Evolutionary conservation across 2,797 vertebrate genomes (phyloP), one percentile per base, ranked within the genome.

Genomic region (Enteromius mattozi): DNA sequence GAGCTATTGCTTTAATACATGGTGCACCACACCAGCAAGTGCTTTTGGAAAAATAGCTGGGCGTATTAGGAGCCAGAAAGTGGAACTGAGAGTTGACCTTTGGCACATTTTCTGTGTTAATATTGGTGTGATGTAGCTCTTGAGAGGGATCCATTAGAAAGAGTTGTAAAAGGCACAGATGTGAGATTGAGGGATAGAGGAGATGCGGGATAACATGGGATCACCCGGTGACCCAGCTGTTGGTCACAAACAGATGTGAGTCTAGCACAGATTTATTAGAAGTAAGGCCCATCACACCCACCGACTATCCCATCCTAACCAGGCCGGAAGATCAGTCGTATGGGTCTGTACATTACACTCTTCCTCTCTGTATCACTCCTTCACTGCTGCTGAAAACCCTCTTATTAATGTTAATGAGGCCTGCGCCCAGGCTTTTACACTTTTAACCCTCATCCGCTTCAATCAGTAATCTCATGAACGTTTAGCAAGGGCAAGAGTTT

Each of bases 391-490:
- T 70, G 78, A 82, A 74, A 82, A 75, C 70, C 33, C 24, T 76
- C 81, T 69, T 69, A 83, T 77, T 45, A 78, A 83, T 77, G 74
- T 83, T 78, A 83, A 78, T 83, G 74, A 83, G 63, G 74, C 16
- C 63, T 77, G 45, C 49, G 35, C 63, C 61, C 35, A 78, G 33
- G 72, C 82, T 78, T 47, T 83, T 77, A 77, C 45, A 77, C 61
- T 77, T 76, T 56, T 76, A 83, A 42, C 61, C 72, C 72, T 83
- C 59, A 56, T 56, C 72, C 61, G 33, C 61, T 66, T 49, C 24
- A 65, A 51, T 82, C 81, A 35, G 71, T 66, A 83, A 66, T 83
- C 81, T 76, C 21, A 40, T 66, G 27, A n/a, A 76, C 13, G 30
- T 40, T 61, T 47, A 74, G 51, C 71, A 35, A 24, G 33, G 33